Base-by-base conservation (phyloP, 1,140 invertebrate species). In the Micrasema minimum region DNA sequence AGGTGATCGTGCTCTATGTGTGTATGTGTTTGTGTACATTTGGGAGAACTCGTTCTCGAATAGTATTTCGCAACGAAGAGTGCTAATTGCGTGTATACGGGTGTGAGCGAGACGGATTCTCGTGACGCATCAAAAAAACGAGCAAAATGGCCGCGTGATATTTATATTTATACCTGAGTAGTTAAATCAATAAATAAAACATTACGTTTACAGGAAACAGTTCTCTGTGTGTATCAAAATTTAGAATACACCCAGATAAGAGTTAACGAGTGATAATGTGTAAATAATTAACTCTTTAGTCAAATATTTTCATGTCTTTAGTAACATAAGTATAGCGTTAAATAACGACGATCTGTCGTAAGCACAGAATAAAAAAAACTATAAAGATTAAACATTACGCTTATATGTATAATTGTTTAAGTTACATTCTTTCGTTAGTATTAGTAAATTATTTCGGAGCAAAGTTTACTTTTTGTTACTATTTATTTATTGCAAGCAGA, bases 181-280 rank as follows among this genome's bases (percentile, higher is more conserved):
- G 67, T 69, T 69, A 69, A 69, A 69, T 69, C 67, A 53, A 69
- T 69, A 69, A 69, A 69, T 62, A 62, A 61, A 69, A 62, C 53
- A 59, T 62, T 59, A 61, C 38, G 67, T 62, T n/a, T 69, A 69
- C 67, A 62, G 67, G 67, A 69, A 69, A 69, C 57, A 45, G 43
- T 62, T 62, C 59, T 62, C 5, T 20, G 16, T 41, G 55, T 59
- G 55, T 59, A 59, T 31, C 38, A 22, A 51, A 31, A 31, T 69
- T 31, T 59, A 22, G 37, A 31, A 31, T 69, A 22, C 43, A 50
- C 31, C 43, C n/a, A 50, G 26, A 48, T 22, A 35, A 62, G 66
- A n/a, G 55, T 62, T 57, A 35, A 35, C 67, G 67, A 69, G 43
- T 59, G 55, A 50, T 37, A 51, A 67, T 68, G 53, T 68, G 66